A percentile compares a stretch with the other conserved stretches of the same genome.
Evolutionary conservation across 2,888 invertebrate species (phyloP).

Genomic region (Falcaria lacertinaria): DNA sequence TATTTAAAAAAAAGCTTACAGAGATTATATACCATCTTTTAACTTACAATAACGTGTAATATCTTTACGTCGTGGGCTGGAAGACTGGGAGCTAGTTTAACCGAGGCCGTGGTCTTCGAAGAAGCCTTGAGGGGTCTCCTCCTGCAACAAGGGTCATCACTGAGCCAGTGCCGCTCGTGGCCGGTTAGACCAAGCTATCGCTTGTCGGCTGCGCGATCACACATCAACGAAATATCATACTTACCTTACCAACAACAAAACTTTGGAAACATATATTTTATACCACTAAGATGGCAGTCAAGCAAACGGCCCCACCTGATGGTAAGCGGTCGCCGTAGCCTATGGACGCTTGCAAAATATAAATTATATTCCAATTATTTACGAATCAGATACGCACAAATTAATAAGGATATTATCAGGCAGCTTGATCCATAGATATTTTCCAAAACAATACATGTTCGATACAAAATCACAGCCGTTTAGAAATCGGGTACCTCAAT

Average conservation of each 20-base stretch:
- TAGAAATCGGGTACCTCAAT: background rate
- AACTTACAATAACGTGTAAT: conserved; percentile 5
- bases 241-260: background rate
- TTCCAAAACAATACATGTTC: too few relatives aligned
- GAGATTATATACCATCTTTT: background rate
- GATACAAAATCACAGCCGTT: too few relatives aligned
- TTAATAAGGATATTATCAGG: too few relatives aligned
- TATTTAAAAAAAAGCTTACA: background rate
- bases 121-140: conserved; percentile 99
- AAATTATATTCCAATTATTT: too few relatives aligned
- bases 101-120: conserved; percentile 99
- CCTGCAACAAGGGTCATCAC: conserved; percentile 88
- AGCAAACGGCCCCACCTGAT: too few relatives aligned
- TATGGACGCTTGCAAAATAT: too few relatives aligned
- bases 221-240: conserved; percentile 1
- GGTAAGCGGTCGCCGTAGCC: too few relatives aligned
- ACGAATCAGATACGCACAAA: too few relatives aligned
- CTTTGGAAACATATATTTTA: too few relatives aligned
- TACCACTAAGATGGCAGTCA: too few relatives aligned
- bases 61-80: background rate
- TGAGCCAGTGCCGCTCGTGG: conserved; percentile 77
- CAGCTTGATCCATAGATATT: too few relatives aligned
- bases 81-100: conserved; percentile 63
- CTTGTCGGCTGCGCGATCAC: conserved; percentile 56
- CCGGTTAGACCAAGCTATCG: conserved; percentile 69